Base-by-base conservation (phyloP, 35 echinoderm and acorn worm genomes). In the Holothuria glaberrima region DNA sequence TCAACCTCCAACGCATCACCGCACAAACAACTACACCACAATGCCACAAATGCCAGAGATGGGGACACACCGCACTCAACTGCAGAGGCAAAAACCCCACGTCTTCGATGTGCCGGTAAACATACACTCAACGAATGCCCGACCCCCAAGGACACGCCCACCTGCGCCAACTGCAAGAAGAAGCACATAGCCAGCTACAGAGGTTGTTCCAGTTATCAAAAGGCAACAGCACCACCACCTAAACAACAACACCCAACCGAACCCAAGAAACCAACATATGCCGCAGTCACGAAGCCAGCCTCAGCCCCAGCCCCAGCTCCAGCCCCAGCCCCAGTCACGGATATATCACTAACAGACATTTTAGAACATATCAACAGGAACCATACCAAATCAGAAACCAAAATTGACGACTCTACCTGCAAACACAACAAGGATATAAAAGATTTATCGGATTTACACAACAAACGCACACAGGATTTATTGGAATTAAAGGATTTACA, bases 31-130 rank as follows among this genome's bases (percentile, higher is more conserved):
- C 25, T 18, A 4, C 34, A 29, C 25, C 59, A 22, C 83, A 86
- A 46, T 86, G 83, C n/a, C 63, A 66, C 59, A 86, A 86, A 7
- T 86, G 83, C 3, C 83, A 86, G 33, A 19, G 31, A 22, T 86
- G 17, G 16, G 83, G 83, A 16, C 83, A 86, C 21, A 9, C 65
- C 4, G 59, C 83, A 0, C 6, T 18, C 10, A 24, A 9, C 24
- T 86, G 61, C 35, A 66, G 27, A 0, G 18, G 65, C 21, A 22
- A 24, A 3, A 67, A 0, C 18, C 36, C 36, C 36, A 48, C 83
- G 83, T 59, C n/a, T 86, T 4, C 22, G 59, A 20, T 86, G 83
- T 21, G 59, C 16, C 9, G 63, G 63, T 3, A 22, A 86, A 20
- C 83, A 86, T 59, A 20, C 13, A 9, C 33, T 86, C 9, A 67